phyloP scores from a whole-genome alignment of 1,140 invertebrate genomes.

The Drosophila lini region DNA sequence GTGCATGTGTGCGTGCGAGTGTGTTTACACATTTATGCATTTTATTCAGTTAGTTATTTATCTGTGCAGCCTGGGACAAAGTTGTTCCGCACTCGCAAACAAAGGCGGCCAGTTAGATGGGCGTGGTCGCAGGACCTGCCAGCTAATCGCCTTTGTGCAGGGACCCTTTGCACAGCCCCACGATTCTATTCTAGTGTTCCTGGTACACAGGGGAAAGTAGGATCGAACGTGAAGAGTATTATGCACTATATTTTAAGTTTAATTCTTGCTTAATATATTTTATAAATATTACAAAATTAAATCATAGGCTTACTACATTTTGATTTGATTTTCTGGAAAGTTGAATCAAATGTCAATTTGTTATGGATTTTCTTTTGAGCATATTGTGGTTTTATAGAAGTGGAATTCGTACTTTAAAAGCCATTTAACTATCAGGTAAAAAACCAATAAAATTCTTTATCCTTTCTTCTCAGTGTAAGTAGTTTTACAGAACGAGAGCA shows the following conservation, averaged over 20 bases:
- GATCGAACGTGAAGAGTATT: not conserved
- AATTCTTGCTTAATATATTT: not conserved
- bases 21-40: slow-evolving; percentile 61
- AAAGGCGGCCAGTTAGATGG: slow-evolving; percentile 38
- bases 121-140: slow-evolving; percentile 52
- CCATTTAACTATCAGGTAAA: not conserved
- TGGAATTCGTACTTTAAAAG: no score
- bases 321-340: no score
- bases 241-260: not conserved
- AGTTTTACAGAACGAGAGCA: slow-evolving; percentile 56
- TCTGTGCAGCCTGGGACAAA: slow-evolving; percentile 58
- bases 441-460: not conserved
- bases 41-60: slow-evolving; percentile 71
- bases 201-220: not conserved
- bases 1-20: slow-evolving; percentile 29
- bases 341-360: no score
- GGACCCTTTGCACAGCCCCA: not conserved
- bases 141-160: slow-evolving; percentile 73
- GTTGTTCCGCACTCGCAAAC: slow-evolving; percentile 45
- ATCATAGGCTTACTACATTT: no score
- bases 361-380: no score
- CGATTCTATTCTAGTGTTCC: not conserved
- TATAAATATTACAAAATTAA: no score
- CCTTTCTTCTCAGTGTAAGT: slow-evolving; percentile 38
- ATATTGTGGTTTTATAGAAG: no score